Conservation (phyloP, 2,113 vertebrate genomes). For the Rhinopomastus cyanomelas region DNA sequence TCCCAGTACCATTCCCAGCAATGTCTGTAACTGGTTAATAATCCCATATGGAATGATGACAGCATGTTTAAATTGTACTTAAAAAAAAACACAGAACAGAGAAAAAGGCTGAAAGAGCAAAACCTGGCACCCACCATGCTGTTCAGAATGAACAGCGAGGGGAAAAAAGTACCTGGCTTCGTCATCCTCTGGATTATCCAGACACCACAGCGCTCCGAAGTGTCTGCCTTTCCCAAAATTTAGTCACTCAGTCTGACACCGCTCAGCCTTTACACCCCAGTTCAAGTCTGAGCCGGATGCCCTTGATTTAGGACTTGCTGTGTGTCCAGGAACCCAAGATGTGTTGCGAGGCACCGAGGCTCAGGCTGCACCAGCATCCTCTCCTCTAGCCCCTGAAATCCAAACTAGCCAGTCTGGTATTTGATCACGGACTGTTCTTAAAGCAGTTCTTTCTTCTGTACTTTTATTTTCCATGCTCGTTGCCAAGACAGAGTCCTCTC, state of each 20-base stretch:
- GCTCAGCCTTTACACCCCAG: conserved; percentile 44
- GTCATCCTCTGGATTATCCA: conserved; percentile 14
- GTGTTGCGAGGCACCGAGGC: conserved; percentile 68
- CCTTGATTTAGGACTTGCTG: conserved; percentile 48
- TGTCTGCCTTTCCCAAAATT: conserved; percentile 21
- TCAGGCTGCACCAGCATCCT: conserved; percentile 68
- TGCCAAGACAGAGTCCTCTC: conserved; percentile 78
- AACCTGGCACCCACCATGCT: neutral
- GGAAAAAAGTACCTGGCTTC: conserved; percentile 13
- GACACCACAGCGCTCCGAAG: conserved; percentile 39
- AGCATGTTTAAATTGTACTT: neutral
- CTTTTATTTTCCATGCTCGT: conserved; percentile 78
- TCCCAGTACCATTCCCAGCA: neutral
- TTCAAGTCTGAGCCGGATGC: conserved; percentile 49
- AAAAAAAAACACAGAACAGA: neutral
- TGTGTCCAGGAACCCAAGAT: conserved; percentile 50
- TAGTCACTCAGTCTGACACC: conserved; percentile 14
- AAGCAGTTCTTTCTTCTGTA: conserved; percentile 70
- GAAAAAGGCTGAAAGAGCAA: conserved; percentile 15
- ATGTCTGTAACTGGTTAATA: neutral
- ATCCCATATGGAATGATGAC: neutral
- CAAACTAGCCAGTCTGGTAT: conserved; percentile 76
- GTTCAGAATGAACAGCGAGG: neutral
- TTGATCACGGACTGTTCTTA: conserved; percentile 69
- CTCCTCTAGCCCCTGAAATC: conserved; percentile 72